Conservation (phyloP, 2,888 invertebrate genomes). For the Sceliomorpha sp. region DNA sequence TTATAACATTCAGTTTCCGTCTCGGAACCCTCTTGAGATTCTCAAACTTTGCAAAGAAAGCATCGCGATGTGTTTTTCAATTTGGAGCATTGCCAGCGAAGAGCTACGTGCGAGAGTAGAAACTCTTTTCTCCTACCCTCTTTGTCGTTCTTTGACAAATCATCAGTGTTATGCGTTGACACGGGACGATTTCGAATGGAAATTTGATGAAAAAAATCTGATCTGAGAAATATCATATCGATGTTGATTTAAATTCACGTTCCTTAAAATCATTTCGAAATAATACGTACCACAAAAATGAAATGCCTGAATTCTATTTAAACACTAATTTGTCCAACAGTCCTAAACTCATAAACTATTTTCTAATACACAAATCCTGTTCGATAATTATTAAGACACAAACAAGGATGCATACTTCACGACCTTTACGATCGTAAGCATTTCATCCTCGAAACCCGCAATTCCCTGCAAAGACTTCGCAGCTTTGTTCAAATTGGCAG, state of each 20-base stretch:
- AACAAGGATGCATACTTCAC: no score
- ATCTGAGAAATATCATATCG: no score
- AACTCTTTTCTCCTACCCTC: slow-evolving; percentile 55
- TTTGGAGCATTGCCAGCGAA: slow-evolving; percentile 75
- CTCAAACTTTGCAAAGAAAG: slow-evolving; percentile 71
- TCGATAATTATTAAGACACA: no score
- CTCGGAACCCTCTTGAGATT: slow-evolving; percentile 60
- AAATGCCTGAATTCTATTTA: no score
- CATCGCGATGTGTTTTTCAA: slow-evolving; percentile 78
- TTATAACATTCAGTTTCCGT: slow-evolving; percentile 75
- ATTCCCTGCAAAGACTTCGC: slow-evolving; percentile 31
- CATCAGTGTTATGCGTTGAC: slow-evolving; percentile 17
- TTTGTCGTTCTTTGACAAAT: slow-evolving; percentile 37
- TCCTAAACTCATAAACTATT: no score
- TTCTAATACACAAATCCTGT: no score
- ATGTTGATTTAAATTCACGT: no score
- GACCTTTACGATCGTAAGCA: slow-evolving; percentile 20
- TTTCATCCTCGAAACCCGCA: slow-evolving; percentile 29
- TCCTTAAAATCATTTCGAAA: no score
- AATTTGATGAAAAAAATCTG: no score
- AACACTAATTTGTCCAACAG: no score
- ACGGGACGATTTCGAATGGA: slow-evolving; percentile 3
- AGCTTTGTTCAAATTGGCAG: slow-evolving; percentile 50
- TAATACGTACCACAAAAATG: no score
- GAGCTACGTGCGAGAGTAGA: slow-evolving; percentile 59